Conservation (phyloP, 2,113 vertebrate genomes). For the Origma solitaria region DNA sequence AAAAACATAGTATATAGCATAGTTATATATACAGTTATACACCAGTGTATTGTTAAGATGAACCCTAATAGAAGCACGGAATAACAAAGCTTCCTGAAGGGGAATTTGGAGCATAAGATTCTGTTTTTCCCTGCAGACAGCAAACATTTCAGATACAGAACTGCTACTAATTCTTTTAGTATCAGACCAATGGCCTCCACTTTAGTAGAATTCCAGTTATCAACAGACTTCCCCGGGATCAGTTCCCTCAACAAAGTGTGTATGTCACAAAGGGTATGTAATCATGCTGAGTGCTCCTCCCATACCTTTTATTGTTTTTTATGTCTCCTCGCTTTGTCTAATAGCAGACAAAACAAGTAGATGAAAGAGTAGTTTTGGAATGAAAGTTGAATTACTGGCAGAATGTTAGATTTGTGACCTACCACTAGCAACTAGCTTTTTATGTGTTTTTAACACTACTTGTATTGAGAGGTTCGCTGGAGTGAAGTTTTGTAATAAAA, state of each 20-base stretch:
- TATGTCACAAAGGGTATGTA: background rate
- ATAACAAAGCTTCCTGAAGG: background rate
- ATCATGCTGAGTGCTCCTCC: background rate
- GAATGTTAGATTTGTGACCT: background rate
- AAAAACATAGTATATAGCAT: background rate
- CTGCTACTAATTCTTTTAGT: background rate
- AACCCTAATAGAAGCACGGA: background rate
- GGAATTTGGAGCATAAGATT: background rate
- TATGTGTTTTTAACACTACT: background rate
- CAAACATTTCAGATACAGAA: background rate
- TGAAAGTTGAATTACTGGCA: background rate
- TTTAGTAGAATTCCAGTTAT: background rate
- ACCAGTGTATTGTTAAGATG: background rate
- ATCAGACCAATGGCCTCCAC: background rate
- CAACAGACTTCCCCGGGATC: background rate
- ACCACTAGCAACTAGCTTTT: background rate
- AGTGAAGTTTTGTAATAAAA: background rate
- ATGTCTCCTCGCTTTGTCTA: background rate
- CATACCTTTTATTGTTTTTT: background rate
- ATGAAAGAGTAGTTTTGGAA: background rate
- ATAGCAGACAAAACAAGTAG: background rate
- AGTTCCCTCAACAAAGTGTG: background rate
- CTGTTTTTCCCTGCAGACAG: background rate
- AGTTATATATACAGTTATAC: background rate
- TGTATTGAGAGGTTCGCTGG: background rate